Percentiles rank a stretch among this genome's conserved stretches.
Conservation (phyloP, 2,113 vertebrate species). For the Platysternon megacephalum region DNA sequence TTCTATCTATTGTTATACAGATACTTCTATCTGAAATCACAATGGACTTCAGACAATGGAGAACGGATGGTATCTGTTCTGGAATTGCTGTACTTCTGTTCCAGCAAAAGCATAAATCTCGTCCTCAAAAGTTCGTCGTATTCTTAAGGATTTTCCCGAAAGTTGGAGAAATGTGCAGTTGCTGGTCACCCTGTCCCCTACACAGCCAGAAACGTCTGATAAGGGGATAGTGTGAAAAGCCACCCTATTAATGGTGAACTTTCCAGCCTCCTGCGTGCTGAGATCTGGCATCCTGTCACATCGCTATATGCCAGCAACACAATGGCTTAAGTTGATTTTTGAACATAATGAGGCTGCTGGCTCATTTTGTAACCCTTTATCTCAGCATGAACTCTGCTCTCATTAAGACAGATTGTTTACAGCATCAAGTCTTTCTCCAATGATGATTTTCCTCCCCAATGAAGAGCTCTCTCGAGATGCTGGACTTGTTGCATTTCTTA, state of each 20-base stretch:
- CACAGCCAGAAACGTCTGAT: not conserved
- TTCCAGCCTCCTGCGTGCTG: not conserved
- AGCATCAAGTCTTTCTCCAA: not conserved
- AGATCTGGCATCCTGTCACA: not conserved
- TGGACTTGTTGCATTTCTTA: not conserved
- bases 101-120: not conserved
- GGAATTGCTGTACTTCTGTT: not conserved
- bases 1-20: not conserved
- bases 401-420: slow-evolving; percentile 2
- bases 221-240: not conserved
- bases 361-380: not conserved
- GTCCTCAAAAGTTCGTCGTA: too few relatives aligned
- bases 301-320: not conserved
- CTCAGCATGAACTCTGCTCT: slow-evolving; percentile 19
- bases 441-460: not conserved
- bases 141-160: not conserved
- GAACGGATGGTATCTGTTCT: not conserved
- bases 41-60: fast-evolving
- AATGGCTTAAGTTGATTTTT: not conserved
- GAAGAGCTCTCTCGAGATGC: not conserved
- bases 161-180: not conserved
- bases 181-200: not conserved
- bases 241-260: not conserved
- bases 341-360: slow-evolving; percentile 32
- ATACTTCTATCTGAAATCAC: not conserved